Conservation (phyloP, 2,888 invertebrate genomes). For the Cephus rjabovi region DNA sequence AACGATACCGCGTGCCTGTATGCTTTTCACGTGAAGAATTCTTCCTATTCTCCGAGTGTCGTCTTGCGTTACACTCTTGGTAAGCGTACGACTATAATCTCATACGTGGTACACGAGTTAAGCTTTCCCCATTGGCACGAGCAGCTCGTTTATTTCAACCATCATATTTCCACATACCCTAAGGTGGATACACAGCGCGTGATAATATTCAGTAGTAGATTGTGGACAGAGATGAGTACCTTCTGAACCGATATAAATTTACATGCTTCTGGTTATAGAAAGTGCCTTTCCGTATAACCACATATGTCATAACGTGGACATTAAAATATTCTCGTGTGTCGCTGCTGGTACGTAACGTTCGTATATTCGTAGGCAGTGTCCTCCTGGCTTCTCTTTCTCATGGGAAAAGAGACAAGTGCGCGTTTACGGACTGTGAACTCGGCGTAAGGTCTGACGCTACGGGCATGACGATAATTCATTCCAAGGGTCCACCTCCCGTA, state of each 20-base stretch:
- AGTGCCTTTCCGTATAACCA: neutral
- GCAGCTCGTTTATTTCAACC: neutral
- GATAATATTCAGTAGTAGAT: neutral
- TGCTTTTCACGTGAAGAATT: slow-evolving; percentile 9
- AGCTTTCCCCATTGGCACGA: neutral
- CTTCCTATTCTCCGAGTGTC: neutral
- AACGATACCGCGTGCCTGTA: slow-evolving; percentile 12
- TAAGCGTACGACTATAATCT: neutral
- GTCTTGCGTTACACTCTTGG: neutral
- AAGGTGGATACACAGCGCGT: neutral
- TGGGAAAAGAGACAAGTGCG: slow-evolving; percentile 48
- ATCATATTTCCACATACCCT: neutral
- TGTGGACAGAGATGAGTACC: neutral
- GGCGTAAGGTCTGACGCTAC: slow-evolving; percentile 27
- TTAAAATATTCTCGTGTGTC: neutral
- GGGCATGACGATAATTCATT: slow-evolving; percentile 42
- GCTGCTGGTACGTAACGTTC: neutral
- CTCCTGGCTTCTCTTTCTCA: neutral
- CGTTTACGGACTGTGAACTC: slow-evolving; percentile 48
- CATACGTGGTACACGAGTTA: neutral
- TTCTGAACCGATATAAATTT: neutral
- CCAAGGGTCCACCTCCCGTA: slow-evolving; percentile 33
- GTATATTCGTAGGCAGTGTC: neutral
- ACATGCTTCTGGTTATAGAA: neutral
- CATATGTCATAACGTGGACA: neutral